Percentiles rank a stretch among this genome's conserved stretches.
Conservation (phyloP, 2,888 invertebrate genomes). For the Prosapia bicincta region DNA sequence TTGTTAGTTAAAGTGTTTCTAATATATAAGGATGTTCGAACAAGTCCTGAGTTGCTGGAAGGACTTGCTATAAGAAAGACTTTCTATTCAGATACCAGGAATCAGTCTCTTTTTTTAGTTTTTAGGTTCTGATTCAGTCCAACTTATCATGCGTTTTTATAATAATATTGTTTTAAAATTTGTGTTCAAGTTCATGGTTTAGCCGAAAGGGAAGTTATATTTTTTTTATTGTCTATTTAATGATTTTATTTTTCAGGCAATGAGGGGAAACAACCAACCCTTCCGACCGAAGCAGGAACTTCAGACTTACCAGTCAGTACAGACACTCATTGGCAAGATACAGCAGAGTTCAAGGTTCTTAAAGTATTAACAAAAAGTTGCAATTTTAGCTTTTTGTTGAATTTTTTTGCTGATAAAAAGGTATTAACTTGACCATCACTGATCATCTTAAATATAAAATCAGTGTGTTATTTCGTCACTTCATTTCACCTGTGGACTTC, state of each 20-base stretch:
- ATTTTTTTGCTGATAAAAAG: neutral
- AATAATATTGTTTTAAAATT: too few relatives aligned
- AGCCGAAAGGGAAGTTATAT: too few relatives aligned
- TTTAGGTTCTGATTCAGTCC: too few relatives aligned
- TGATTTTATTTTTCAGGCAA: neutral
- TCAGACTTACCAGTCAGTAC: neutral
- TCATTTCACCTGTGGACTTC: neutral
- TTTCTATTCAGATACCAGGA: too few relatives aligned
- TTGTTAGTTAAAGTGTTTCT: too few relatives aligned
- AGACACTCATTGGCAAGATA: neutral
- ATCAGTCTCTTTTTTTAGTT: too few relatives aligned
- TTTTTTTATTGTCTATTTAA: too few relatives aligned
- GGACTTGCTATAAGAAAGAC: too few relatives aligned
- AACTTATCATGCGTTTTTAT: too few relatives aligned
- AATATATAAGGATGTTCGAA: too few relatives aligned
- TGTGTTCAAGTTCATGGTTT: too few relatives aligned
- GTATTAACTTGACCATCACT: neutral
- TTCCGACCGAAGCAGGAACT: neutral
- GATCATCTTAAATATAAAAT: neutral
- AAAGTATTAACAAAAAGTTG: neutral
- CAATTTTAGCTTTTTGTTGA: slow-evolving; percentile 2
- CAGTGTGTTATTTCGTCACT: neutral
- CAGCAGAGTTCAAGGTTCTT: neutral
- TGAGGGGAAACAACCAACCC: neutral
- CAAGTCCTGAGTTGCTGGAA: too few relatives aligned